Conservation (phyloP, 2,797 vertebrate genomes). For the Novumbra hubbsi region DNA sequence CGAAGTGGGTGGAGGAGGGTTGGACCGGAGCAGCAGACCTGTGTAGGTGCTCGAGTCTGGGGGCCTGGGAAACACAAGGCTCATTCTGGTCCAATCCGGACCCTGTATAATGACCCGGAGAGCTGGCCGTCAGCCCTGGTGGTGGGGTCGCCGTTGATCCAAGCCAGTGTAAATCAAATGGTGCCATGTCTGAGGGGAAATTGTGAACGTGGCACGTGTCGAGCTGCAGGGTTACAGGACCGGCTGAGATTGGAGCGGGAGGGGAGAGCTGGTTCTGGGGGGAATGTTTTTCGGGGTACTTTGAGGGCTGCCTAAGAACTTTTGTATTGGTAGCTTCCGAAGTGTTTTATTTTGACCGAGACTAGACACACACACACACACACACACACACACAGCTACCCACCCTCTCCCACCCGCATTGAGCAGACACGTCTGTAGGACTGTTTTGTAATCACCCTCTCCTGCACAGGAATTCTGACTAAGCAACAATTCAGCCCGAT, state of each 20-base stretch:
- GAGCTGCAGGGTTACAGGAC: background rate
- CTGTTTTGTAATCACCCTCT: background rate
- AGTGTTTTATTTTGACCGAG: background rate
- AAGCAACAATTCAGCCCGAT: background rate
- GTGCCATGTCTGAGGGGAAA: constrained; percentile 26
- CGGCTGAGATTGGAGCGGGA: background rate
- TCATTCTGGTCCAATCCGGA: constrained; percentile 27
- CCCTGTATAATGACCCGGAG: constrained; percentile 35
- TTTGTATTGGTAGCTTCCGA: background rate
- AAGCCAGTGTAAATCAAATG: constrained; percentile 45
- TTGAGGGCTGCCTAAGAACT: background rate
- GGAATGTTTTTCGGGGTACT: background rate
- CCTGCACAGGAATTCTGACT: background rate
- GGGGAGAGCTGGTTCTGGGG: background rate
- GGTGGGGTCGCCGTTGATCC: constrained; percentile 42
- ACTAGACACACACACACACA: background rate
- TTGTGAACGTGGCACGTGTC: constrained; percentile 1
- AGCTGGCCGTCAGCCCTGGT: constrained; percentile 36
- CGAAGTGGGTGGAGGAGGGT: background rate
- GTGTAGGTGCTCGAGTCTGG: constrained; percentile 22
- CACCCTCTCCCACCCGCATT: background rate
- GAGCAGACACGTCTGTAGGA: background rate
- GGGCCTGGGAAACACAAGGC: constrained; percentile 44
- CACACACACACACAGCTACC: background rate
- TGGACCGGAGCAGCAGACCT: constrained; percentile 15